These are phyloP conservation scores for Cladorhizidae sp. DNA, from an alignment of 37 sponge, comb jelly and placozoan species.

Conservation along the genomic window DNA sequence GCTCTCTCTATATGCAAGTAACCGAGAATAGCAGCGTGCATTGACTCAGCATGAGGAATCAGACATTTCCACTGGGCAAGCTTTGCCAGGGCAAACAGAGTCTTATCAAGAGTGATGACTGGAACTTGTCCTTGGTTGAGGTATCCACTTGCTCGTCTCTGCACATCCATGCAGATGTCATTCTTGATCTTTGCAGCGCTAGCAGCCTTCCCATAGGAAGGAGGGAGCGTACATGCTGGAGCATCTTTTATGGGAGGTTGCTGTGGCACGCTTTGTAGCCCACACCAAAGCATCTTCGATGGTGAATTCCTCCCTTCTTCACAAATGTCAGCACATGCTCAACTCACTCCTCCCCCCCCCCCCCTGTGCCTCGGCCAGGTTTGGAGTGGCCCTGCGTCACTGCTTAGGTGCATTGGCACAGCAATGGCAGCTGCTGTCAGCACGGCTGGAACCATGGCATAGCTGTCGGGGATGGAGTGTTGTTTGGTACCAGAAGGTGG, in stretches of 20 bases:
- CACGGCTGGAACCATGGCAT: background rate
- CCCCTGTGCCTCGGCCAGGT: background rate
- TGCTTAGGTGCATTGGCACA: slow-evolving; percentile 13
- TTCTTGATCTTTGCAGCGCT: slow-evolving; percentile 37
- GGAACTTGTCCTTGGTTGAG: slow-evolving; percentile 43
- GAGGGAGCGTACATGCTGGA: slow-evolving; percentile 21
- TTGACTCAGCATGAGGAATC: background rate
- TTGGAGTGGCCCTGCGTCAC: background rate
- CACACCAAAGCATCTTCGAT: slow-evolving; percentile 23
- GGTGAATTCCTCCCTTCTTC: background rate
- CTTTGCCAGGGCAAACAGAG: slow-evolving; percentile 38
- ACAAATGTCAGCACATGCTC: slow-evolving; percentile 18
- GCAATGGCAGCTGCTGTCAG: slow-evolving; percentile 10
- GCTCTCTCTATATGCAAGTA: slow-evolving; percentile 52
- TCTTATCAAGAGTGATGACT: slow-evolving; percentile 37
- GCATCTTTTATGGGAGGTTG: background rate
- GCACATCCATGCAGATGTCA: slow-evolving; percentile 39
- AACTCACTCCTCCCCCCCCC: slow-evolving; percentile 20
- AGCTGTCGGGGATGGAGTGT: background rate
- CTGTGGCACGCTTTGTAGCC: slow-evolving; percentile 34
- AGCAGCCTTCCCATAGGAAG: slow-evolving; percentile 29
- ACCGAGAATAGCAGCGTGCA: slow-evolving; percentile 40
- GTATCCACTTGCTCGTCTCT: slow-evolving; percentile 23
- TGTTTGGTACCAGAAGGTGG: background rate
- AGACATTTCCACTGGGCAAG: slow-evolving; percentile 21